Percentiles rank a stretch among this genome's conserved stretches.
Conservation (phyloP, 2,888 invertebrate species). For the Dendrolimus pini region DNA sequence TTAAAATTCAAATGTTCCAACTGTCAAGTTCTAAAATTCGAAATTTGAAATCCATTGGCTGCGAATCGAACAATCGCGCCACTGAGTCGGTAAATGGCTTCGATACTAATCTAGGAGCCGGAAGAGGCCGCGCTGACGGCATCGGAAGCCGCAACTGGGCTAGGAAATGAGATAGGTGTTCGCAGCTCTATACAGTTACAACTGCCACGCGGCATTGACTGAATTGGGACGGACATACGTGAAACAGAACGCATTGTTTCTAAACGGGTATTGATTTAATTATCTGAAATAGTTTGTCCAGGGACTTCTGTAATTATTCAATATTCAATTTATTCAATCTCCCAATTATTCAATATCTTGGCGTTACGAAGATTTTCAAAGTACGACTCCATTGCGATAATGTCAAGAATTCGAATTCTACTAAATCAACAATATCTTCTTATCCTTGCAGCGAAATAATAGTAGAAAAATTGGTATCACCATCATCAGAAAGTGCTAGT, state of each 20-base stretch:
- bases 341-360: no score
- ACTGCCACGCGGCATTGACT: constrained; percentile 31
- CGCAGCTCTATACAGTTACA: constrained; percentile 49
- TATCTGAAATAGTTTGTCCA: no score
- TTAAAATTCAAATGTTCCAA: no score
- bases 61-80: constrained; percentile 47
- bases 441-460: no score
- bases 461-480: no score
- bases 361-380: no score
- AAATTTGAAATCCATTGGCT: constrained; percentile 18
- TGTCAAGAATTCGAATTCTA: no score
- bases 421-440: no score
- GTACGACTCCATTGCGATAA: no score
- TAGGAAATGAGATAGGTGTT: constrained; percentile 75
- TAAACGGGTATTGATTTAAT: neutral
- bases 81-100: constrained; percentile 63
- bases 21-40: constrained; percentile 9
- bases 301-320: no score
- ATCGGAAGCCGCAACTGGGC: constrained; percentile 72
- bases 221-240: constrained; percentile 39
- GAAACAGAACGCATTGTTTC: neutral
- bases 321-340: no score
- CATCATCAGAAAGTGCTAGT: no score
- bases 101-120: constrained; percentile 75
- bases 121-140: constrained; percentile 65